Percentiles rank a stretch among this genome's conserved stretches.
Evolutionary conservation across 1,140 invertebrate species (phyloP).

Genomic region (Bombus soroeensis): DNA sequence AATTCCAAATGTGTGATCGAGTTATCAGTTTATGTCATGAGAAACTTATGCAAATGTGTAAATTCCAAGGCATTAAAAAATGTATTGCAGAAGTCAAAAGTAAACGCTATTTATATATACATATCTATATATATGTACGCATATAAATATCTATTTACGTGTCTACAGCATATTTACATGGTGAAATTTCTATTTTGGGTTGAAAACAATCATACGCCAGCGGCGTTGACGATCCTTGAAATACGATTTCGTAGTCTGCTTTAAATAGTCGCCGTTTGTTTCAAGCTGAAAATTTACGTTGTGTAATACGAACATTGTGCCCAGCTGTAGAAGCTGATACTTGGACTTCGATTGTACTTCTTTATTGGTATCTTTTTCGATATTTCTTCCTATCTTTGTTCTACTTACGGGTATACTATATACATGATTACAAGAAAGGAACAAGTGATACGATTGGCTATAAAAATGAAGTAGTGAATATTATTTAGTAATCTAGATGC

Average conservation of each 20-base stretch:
- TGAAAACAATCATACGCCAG: background rate
- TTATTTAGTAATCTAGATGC: background rate
- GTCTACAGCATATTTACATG: background rate
- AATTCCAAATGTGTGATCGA: background rate
- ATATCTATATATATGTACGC: background rate
- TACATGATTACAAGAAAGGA: background rate
- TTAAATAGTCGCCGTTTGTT: slow-evolving; percentile 24
- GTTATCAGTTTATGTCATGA: too few relatives aligned
- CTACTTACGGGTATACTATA: too few relatives aligned
- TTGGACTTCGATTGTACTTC: background rate
- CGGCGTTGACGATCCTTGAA: background rate
- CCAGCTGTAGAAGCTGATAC: background rate
- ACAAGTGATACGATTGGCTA: background rate
- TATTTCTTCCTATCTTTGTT: too few relatives aligned
- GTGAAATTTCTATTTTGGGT: background rate
- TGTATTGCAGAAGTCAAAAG: background rate
- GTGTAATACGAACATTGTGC: background rate
- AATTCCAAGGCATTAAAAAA: background rate
- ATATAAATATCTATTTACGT: background rate
- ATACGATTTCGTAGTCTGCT: slow-evolving; percentile 3
- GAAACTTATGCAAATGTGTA: too few relatives aligned
- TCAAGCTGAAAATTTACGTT: background rate
- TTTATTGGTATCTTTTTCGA: background rate
- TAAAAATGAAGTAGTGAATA: background rate
- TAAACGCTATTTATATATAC: background rate